Conservation (phyloP, 2,888 invertebrate species). For the Gerris lacustris region DNA sequence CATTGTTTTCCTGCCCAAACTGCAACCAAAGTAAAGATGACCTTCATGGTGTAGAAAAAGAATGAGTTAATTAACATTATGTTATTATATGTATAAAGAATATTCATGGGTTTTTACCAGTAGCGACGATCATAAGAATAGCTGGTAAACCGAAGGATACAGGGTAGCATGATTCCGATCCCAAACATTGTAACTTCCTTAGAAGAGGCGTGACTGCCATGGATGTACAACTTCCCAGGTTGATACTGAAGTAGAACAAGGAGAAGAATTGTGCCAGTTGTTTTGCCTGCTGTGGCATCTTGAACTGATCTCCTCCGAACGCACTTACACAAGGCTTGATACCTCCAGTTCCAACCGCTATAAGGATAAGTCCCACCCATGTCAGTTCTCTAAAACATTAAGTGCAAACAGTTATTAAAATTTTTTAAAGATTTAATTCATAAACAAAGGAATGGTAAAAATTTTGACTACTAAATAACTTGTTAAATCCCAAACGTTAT, state of each 20-base stretch:
- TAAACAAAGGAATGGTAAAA: too few species aligned
- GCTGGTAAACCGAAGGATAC: conserved; percentile 65
- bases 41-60: too few species aligned
- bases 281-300: conserved; percentile 48
- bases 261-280: conserved; percentile 60
- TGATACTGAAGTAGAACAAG: conserved; percentile 56
- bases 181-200: conserved; percentile 52
- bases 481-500: too few species aligned
- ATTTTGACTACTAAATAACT: too few species aligned
- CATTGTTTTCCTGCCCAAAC: too few species aligned
- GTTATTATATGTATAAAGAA: too few species aligned
- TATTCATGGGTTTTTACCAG: conserved; percentile 37
- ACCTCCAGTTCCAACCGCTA: conserved; percentile 65
- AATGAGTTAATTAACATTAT: too few species aligned
- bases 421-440: too few species aligned
- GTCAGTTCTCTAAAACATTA: conserved; percentile 41
- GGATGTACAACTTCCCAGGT: conserved; percentile 56
- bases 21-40: too few species aligned
- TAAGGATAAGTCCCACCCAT: conserved; percentile 52
- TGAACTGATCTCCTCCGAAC: conserved; percentile 71
- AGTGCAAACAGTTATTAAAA: neutral
- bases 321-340: conserved; percentile 73
- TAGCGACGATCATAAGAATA: conserved; percentile 45
- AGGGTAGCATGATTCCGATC: conserved; percentile 53
- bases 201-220: conserved; percentile 62